phyloP scores from a whole-genome alignment of 2,113 vertebrate species.

The Rhynchomys soricoides region DNA sequence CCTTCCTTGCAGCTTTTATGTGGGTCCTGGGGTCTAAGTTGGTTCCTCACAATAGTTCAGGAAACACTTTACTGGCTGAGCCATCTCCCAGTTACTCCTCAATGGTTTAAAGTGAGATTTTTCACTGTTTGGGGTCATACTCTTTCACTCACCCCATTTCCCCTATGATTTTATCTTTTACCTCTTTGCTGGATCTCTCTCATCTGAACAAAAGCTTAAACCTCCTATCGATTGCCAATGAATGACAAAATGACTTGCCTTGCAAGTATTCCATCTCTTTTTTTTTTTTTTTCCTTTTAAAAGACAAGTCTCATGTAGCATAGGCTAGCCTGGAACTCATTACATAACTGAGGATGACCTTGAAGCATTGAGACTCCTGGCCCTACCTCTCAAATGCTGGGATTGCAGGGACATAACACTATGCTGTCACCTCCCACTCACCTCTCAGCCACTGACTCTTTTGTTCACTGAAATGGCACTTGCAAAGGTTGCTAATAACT shows the following conservation, averaged over 20 bases:
- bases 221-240: background rate
- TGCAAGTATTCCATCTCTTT: background rate
- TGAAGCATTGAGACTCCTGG: background rate
- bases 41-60: background rate
- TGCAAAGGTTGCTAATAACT: slow-evolving; percentile 30
- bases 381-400: background rate
- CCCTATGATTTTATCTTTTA: background rate
- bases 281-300: background rate
- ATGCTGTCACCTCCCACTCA: background rate
- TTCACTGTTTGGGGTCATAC: background rate
- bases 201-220: slow-evolving; percentile 19
- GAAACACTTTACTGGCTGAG: background rate
- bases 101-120: background rate
- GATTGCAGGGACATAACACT: background rate
- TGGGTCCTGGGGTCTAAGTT: background rate
- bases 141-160: background rate
- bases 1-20: background rate
- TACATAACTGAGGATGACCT: background rate
- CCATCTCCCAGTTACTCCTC: background rate
- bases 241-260: background rate
- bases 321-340: background rate
- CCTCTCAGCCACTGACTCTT: slow-evolving; percentile 19
- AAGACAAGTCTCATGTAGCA: background rate
- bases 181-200: slow-evolving; percentile 13
- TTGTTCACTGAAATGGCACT: slow-evolving; percentile 35